Percentiles rank a stretch among this genome's conserved stretches.
These are phyloP conservation scores for Lasioglossum morio DNA, from an alignment of 2,888 invertebrate species.

Conservation along the genomic window DNA sequence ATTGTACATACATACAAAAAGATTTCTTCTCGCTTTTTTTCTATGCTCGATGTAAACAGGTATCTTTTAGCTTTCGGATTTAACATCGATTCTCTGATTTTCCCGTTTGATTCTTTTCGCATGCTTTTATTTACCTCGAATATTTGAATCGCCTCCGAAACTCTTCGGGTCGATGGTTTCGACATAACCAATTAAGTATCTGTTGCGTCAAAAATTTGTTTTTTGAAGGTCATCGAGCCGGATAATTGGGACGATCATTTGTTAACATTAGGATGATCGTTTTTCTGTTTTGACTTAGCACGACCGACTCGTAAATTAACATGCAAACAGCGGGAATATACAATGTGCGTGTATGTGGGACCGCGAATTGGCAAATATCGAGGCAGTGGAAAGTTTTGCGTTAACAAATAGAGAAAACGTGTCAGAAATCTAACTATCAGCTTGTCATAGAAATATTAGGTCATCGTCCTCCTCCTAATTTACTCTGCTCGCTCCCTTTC, in stretches of 20 bases:
- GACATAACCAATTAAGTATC: background rate
- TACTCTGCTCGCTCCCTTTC: background rate
- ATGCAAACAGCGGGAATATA: conserved; percentile 13
- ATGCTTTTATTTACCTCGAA: background rate
- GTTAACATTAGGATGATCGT: background rate
- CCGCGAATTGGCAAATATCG: conserved; percentile 17
- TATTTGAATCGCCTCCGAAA: background rate
- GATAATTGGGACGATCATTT: background rate
- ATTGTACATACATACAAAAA: background rate
- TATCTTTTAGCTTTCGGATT: background rate
- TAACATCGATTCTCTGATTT: background rate
- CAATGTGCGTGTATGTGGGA: conserved; percentile 28
- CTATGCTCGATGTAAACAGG: background rate
- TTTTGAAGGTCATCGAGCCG: background rate
- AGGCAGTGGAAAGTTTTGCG: conserved; percentile 37
- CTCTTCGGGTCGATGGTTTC: background rate
- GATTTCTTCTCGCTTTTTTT: background rate
- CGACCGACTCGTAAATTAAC: conserved; percentile 21
- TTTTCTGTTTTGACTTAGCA: conserved; percentile 3
- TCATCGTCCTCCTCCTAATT: background rate
- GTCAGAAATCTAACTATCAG: background rate
- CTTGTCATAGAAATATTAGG: background rate
- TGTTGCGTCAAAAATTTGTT: background rate
- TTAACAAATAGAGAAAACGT: conserved; percentile 13
- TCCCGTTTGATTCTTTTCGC: background rate